Evolutionary conservation across 2,113 vertebrate genomes (phyloP), one percentile per base, ranked within the genome.

Genomic region (Oxyura jamaicensis): DNA sequence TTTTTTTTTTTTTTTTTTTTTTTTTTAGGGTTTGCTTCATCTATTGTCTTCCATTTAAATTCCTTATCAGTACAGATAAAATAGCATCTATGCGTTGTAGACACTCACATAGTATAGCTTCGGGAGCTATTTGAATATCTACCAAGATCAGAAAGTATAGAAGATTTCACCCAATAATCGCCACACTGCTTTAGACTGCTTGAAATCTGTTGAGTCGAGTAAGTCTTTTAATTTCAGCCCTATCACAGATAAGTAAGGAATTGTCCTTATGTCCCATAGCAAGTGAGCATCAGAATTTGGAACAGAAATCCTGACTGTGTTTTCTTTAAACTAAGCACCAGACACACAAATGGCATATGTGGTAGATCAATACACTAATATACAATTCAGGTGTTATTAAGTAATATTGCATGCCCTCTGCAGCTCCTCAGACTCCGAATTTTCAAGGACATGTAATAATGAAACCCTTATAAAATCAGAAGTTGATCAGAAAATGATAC

Each of bases 111-210:
- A 86, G 39, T 86, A 58, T 14, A 91, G 88, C 76, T 94, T 72
- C 90, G 83, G 90, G 90, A 96, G 65, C 85, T 80, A 39, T 91
- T 83, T 77, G 56, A 95, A 63, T 94, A 91, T 78, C 52, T 81
- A 83, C n/a, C 12, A 68, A 83, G 72, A 83, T 77, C 74, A 90
- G 46, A 90, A 93, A 94, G 26, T 88, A 90, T 63, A 91, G 93
- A 90, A 93, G 60, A 78, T 94, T 93, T 94, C 52, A 74, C 29
- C n/a, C 5, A 4, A 17, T 87, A 93, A 71, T 79, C 10, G 5
- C 66, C 75, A 60, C 18, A 35, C 16, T 78, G 10, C 52, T 69
- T 83, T n/a, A 65, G n/a, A 78, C 10, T 1, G 1, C 58, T n/a
- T 83, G 71, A 83, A 91, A 58, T 55, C 35, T 29, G 41, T 84